A percentile compares a stretch with the other conserved stretches of the same genome.
These are phyloP conservation scores for Conchocele bisecta DNA, from an alignment of 2,888 invertebrate species.

Conservation along the genomic window DNA sequence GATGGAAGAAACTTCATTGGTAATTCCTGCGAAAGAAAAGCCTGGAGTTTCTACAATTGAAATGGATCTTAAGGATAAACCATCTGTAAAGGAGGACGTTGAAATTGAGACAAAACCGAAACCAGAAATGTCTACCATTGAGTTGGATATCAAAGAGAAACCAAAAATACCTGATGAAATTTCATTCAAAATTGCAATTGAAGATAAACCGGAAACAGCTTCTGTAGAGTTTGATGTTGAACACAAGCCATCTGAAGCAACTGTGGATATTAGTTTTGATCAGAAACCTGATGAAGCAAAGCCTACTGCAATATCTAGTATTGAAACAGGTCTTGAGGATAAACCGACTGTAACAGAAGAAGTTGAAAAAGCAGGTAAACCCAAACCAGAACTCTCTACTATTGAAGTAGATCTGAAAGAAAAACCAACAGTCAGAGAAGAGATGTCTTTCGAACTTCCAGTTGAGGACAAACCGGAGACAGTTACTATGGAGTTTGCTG, in stretches of 20 bases:
- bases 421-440: conserved; percentile 12
- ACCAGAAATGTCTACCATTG: conserved; percentile 4
- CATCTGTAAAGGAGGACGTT: no score
- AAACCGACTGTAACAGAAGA: conserved; percentile 5
- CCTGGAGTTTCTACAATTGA: background rate
- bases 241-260: conserved; percentile 1
- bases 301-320: background rate
- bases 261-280: background rate
- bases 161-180: conserved; percentile 11
- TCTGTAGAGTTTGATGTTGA: conserved; percentile 8
- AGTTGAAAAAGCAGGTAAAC: conserved; percentile 12
- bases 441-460: conserved; percentile 34
- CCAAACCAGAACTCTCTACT: background rate
- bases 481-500: conserved; percentile 35
- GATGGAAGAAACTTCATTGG: background rate
- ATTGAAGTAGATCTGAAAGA: conserved; percentile 2
- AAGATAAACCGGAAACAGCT: conserved; percentile 15
- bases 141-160: conserved; percentile 7
- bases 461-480: conserved; percentile 45
- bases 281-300: background rate
- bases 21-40: conserved; percentile 10
- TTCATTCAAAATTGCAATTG: conserved; percentile 4
- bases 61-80: no score
- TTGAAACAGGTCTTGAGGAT: conserved; percentile 23
- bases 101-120: no score